Percentiles rank a stretch among this genome's conserved stretches.
These are phyloP conservation scores for Ranitomeya variabilis DNA, from an alignment of 2,113 vertebrate genomes.

Conservation along the genomic window DNA sequence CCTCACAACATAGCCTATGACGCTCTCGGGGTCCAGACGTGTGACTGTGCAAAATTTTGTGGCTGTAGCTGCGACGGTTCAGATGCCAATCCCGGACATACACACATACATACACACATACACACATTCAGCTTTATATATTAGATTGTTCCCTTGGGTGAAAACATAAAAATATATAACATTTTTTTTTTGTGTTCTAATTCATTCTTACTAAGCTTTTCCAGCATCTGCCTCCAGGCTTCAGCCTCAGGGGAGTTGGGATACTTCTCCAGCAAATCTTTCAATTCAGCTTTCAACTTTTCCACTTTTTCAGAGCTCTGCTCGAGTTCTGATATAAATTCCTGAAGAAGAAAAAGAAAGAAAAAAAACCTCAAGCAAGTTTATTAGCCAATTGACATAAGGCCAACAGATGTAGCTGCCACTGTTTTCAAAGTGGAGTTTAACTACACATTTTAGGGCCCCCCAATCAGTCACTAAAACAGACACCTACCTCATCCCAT, in stretches of 20 bases:
- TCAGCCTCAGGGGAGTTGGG: constrained; percentile 89
- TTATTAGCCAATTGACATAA: neutral
- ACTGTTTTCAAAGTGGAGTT: neutral
- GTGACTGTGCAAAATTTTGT: too few relatives aligned
- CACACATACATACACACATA: too few relatives aligned
- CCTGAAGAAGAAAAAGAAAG: constrained; percentile 70
- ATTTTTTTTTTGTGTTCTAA: neutral
- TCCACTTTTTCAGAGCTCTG: constrained; percentile 88
- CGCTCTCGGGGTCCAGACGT: too few relatives aligned
- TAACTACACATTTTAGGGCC: neutral
- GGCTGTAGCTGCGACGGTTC: too few relatives aligned
- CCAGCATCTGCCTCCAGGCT: constrained; percentile 88
- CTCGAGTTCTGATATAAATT: constrained; percentile 85
- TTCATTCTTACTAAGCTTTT: constrained; percentile 84
- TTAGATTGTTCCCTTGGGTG: neutral
- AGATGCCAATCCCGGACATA: too few relatives aligned
- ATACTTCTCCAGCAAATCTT: constrained; percentile 82
- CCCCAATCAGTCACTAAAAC: neutral
- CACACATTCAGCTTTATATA: too few relatives aligned
- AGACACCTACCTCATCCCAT: neutral
- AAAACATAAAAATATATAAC: neutral
- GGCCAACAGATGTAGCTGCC: neutral
- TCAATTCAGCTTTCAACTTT: constrained; percentile 83
- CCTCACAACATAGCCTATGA: too few relatives aligned
- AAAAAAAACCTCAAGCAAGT: neutral